Conservation (phyloP, 2,888 invertebrate genomes). For the Ypsolopha scabrella region DNA sequence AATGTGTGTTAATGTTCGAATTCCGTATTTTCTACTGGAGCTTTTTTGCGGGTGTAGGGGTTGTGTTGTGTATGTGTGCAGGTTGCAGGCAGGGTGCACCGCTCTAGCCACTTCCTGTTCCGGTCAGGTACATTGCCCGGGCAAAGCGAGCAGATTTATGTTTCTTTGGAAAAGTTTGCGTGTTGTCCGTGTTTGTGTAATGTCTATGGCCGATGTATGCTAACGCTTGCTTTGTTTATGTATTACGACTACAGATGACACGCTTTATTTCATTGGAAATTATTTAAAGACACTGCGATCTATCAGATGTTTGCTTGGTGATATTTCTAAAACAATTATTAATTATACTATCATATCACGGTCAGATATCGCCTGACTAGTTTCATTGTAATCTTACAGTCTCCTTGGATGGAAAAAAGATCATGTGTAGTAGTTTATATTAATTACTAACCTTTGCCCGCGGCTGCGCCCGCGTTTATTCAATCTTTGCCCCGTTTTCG, state of each 20-base stretch:
- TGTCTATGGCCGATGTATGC: not conserved
- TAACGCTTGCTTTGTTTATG: not conserved
- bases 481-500: too few species aligned
- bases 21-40: slow-evolving; percentile 41
- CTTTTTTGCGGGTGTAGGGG: slow-evolving; percentile 7
- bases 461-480: too few species aligned
- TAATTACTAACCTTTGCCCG: too few species aligned
- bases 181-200: slow-evolving; percentile 30
- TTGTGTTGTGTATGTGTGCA: slow-evolving; percentile 19
- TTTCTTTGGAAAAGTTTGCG: slow-evolving; percentile 40
- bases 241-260: not conserved
- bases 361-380: too few species aligned
- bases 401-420: too few species aligned
- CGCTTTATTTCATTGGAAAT: too few species aligned
- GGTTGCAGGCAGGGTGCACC: slow-evolving; percentile 48
- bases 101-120: slow-evolving; percentile 51
- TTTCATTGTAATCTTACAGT: too few species aligned
- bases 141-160: slow-evolving; percentile 46
- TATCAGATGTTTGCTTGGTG: too few species aligned
- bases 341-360: too few species aligned
- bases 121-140: slow-evolving; percentile 56
- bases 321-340: too few species aligned
- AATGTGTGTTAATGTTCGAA: slow-evolving; percentile 60
- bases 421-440: too few species aligned
- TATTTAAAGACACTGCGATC: too few species aligned